These are phyloP conservation scores for Drosophila anomelani DNA, from an alignment of 2,888 invertebrate genomes.

Conservation along the genomic window DNA sequence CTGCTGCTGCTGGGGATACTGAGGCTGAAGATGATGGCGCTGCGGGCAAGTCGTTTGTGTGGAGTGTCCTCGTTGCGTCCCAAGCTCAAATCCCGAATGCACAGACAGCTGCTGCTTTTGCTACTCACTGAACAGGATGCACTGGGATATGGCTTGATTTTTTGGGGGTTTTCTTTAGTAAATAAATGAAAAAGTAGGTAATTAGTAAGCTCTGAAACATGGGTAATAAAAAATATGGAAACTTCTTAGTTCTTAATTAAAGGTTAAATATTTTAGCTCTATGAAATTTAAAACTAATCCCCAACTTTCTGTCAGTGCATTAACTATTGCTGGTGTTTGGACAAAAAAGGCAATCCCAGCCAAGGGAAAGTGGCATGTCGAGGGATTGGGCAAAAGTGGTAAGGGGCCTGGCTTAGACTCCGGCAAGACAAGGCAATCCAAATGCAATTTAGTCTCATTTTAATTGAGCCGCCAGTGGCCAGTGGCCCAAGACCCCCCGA, in stretches of 20 bases:
- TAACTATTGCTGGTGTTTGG: conserved; percentile 21
- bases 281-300: background rate
- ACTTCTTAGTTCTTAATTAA: no score
- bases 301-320: conserved; percentile 15
- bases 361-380: conserved; percentile 15
- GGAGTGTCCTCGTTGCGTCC: conserved; percentile 56
- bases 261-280: no score
- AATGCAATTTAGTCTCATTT: conserved; percentile 82
- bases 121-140: conserved; percentile 18
- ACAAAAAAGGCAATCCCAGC: conserved; percentile 33
- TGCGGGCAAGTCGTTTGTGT: conserved; percentile 53
- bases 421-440: conserved; percentile 67
- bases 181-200: no score
- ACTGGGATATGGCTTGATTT: background rate
- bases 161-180: background rate
- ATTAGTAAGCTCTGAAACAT: background rate
- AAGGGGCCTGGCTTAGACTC: conserved; percentile 30
- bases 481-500: conserved; percentile 48
- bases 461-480: conserved; percentile 74
- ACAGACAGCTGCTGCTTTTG: conserved; percentile 66
- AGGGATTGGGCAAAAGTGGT: conserved; percentile 17
- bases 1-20: conserved; percentile 5
- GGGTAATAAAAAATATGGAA: background rate
- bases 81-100: conserved; percentile 73
- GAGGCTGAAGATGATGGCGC: conserved; percentile 42